phyloP scores from a whole-genome alignment of 30 jellyfish, hydroid and myxozoan species.

The Hydractinia echinata region DNA sequence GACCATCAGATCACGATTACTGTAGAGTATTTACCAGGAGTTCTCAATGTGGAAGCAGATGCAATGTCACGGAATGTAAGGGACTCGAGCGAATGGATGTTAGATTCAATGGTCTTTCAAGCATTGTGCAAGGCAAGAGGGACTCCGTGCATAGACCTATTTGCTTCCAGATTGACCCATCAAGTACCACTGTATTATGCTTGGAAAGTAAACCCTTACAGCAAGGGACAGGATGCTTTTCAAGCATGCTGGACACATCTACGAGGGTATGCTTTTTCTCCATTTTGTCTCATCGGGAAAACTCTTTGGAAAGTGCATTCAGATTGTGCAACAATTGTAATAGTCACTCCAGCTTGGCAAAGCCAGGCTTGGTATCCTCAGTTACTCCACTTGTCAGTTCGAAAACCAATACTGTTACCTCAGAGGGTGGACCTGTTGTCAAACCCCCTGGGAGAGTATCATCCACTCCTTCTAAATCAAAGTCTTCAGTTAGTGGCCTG shows the following conservation, averaged over 20 bases:
- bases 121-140: neutral
- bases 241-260: neutral
- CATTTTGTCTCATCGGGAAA: neutral
- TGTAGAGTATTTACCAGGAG: constrained; percentile 23
- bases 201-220: neutral
- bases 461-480: constrained; percentile 12
- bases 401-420: constrained; percentile 2
- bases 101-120: constrained; percentile 5
- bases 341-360: constrained; percentile 3
- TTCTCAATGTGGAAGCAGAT: constrained; percentile 20
- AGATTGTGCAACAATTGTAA: neutral
- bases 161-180: neutral
- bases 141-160: neutral
- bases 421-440: neutral
- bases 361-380: no score
- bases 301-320: neutral
- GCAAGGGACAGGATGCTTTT: constrained; percentile 4
- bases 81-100: constrained; percentile 37
- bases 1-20: constrained; percentile 14
- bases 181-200: neutral
- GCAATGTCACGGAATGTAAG: constrained; percentile 9
- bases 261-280: neutral
- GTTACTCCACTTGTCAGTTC: constrained; percentile 13
- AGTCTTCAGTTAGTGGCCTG: constrained; percentile 32
- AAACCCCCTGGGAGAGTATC: neutral